These are phyloP conservation scores for Chrysodeixis includens DNA, from an alignment of 2,888 invertebrate species.

Conservation along the genomic window DNA sequence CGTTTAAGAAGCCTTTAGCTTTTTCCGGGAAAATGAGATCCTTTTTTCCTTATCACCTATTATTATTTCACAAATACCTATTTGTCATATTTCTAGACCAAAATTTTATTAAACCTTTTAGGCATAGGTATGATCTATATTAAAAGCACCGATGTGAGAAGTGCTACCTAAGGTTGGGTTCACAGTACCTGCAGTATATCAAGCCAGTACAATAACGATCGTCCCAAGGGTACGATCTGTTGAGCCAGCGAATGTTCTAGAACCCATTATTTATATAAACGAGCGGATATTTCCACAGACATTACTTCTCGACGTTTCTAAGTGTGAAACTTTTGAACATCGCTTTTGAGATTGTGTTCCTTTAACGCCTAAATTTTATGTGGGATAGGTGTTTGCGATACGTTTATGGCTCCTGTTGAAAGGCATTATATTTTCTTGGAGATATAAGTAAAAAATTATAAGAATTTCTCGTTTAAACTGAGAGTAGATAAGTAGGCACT, in stretches of 20 bases:
- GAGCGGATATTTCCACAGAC: constrained; percentile 46
- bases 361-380: constrained; percentile 17
- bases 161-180: constrained; percentile 1
- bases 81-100: too few species aligned
- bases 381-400: not conserved
- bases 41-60: too few species aligned
- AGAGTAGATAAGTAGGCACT: too few species aligned
- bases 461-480: too few species aligned
- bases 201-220: constrained; percentile 21
- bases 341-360: constrained; percentile 24
- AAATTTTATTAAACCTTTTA: not conserved
- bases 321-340: constrained; percentile 25
- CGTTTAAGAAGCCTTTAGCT: too few species aligned
- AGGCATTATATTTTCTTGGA: too few species aligned
- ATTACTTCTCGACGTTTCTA: constrained; percentile 31
- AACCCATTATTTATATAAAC: constrained; percentile 55
- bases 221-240: constrained; percentile 41
- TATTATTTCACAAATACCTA: too few species aligned
- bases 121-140: not conserved
- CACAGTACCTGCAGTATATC: constrained; percentile 37
- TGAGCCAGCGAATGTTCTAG: constrained; percentile 46
- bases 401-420: too few species aligned
- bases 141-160: not conserved
- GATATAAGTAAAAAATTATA: too few species aligned
- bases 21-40: too few species aligned